Base-by-base conservation (phyloP, 2,888 invertebrate genomes). In the Muschampia plurimacula region DNA sequence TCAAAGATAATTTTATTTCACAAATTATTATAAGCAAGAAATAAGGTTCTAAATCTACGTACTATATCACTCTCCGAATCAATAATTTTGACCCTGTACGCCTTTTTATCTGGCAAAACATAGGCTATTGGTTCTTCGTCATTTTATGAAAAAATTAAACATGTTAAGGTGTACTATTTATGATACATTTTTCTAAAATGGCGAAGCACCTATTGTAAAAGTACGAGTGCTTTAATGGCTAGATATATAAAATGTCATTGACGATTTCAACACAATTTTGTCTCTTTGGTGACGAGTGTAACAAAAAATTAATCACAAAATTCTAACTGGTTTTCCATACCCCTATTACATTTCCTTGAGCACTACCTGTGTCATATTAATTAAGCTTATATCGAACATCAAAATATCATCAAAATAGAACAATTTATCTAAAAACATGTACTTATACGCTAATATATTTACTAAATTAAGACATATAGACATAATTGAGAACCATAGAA, bases 361-460 rank as follows among this genome's bases (percentile, higher is more conserved):
- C 32, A 32, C 32, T 32, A 32, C 32, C 9, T 44, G 9, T 44
- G 44, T 15, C 6, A 52, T 15, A 52, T 55, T 55, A 55, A 22
- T 55, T 8, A 22, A 55, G 3, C 22, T 55, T 22, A 15, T 55
- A 12, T 44, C 44, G 2, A 55, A 68, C 68, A 68, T 36, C 68
- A 68, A 60, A 36, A 68, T 49, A 62, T 62, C 49, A 49, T 62
- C 60, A 49, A 68, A 15, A 68, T 49, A 60, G 44, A 68, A 46
- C 60, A 60, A 68, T 39, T 49, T 36, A 59, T 68, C 49, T 62
- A 39, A 68, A 49, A 67, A 67, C 49, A 68, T 68, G 8, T 22
- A 55, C 55, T 22, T 55, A 55, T 22, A 55, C 1, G 55, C 15
- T 55, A 49, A 22, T 6, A 41, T 41, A 41, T 9, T 9, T 41